Evolutionary conservation across 2,113 vertebrate species (phyloP).

Genomic region (Psettodes erumei): DNA sequence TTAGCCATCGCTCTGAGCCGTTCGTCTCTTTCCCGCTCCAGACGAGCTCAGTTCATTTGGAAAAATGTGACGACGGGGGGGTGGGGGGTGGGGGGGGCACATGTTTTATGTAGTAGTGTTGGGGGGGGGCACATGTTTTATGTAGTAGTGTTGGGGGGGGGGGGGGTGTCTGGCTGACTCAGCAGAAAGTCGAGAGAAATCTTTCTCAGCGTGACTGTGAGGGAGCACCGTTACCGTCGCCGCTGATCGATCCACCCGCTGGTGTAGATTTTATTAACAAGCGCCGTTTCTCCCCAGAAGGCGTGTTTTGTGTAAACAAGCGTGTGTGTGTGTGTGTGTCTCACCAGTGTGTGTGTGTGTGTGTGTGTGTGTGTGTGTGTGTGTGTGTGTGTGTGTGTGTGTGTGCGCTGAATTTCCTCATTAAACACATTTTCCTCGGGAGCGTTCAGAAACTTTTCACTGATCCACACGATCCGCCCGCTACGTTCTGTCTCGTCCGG

Average conservation of each 20-base stretch:
- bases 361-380: too few relatives aligned
- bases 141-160: conserved; percentile 34
- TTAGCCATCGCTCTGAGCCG: conserved; percentile 48
- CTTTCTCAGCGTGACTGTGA: conserved; percentile 17
- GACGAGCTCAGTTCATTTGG: not conserved
- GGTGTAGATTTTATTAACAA: conserved; percentile 22
- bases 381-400: too few relatives aligned
- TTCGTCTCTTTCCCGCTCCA: conserved; percentile 6
- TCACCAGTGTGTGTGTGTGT: too few relatives aligned
- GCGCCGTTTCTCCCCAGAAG: not conserved
- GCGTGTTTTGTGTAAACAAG: too few relatives aligned
- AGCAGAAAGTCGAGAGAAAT: conserved; percentile 31
- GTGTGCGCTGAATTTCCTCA: too few relatives aligned
- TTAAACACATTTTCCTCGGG: too few relatives aligned
- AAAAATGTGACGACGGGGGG: too few relatives aligned
- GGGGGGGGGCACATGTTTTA: conserved; percentile 62
- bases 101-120: too few relatives aligned
- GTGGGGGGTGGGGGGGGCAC: too few relatives aligned
- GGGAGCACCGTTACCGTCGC: not conserved
- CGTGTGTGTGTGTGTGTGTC: not conserved
- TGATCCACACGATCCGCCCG: too few relatives aligned
- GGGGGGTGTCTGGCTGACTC: conserved; percentile 35
- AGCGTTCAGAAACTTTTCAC: too few relatives aligned
- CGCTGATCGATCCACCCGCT: not conserved
- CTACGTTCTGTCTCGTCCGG: too few relatives aligned